Evolutionary conservation across 2,113 vertebrate species (phyloP), one percentile per base, ranked within the genome.

Genomic region (Hiodon alosoides): DNA sequence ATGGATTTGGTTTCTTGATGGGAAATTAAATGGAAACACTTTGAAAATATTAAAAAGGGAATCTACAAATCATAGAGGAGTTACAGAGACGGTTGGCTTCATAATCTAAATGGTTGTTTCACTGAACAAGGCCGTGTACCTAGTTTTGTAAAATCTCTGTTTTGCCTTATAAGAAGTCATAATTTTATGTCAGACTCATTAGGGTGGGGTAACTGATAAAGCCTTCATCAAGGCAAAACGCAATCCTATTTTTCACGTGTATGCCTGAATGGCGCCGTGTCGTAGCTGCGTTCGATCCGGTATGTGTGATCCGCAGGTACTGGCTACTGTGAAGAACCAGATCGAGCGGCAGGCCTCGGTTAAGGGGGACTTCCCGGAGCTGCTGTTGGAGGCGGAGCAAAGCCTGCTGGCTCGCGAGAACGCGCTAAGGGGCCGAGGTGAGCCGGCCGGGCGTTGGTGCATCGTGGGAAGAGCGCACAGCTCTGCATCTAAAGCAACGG

Each of bases 291-390:
- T 17, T 8, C 31, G 10, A 46, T 47, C 2, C 9, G 5, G 31
- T 53, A 5, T 55, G 67, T 55, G 4, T 77, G 5, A 0, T 11
- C 31, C 60, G 7, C 85, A 99, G 97, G 96, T 99, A 66, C 91
- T 98, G 9, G 95, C 96, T 61, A 96, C 91, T 62, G 89, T 99
- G 82, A 98, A 97, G 88, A 94, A 94, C 85, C 95, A 96, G 90
- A 98, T 98, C 4, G 97, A 99, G 60, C 88, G 94, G 79, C 89
- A 93, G 83, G 91, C 93, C 51, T 90, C 89, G 0, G 48, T 83
- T 69, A 92, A 92, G 84, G 93, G 92, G 81, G 94, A 98, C 83
- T 98, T 97, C 67, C 86, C 93, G 0, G 88, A 90, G 71, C 88
- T 95, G 81, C 93, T 98, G 57, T 87, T 92, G 57, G 91, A 95